phyloP scores from a whole-genome alignment of 2,888 invertebrate genomes.

The Cyclophora albipunctata region DNA sequence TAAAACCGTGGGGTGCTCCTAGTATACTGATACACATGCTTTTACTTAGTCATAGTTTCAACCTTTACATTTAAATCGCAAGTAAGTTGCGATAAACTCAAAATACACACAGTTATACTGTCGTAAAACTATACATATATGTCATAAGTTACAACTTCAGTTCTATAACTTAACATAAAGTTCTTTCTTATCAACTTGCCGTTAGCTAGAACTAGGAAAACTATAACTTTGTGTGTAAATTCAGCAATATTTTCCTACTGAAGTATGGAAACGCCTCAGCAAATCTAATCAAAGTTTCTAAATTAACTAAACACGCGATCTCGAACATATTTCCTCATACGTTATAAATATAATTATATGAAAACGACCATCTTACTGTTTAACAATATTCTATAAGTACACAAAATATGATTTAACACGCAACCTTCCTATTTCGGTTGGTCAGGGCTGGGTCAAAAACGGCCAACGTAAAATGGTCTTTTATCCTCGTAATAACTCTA shows the following conservation, averaged over 20 bases:
- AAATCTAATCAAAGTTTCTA: slow-evolving; percentile 16
- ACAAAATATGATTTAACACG: slow-evolving; percentile 47
- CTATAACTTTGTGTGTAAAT: too few relatives aligned
- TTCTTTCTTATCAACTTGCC: too few relatives aligned
- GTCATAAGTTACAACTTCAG: too few relatives aligned
- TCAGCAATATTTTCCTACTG: slow-evolving; percentile 1
- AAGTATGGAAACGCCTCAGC: background rate
- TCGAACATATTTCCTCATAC: slow-evolving; percentile 20
- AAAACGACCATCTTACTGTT: slow-evolving; percentile 30
- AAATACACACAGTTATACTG: too few relatives aligned
- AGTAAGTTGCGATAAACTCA: too few relatives aligned
- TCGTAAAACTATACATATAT: too few relatives aligned
- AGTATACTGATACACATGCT: too few relatives aligned
- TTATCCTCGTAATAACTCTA: background rate
- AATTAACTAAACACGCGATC: slow-evolving; percentile 16
- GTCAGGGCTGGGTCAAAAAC: slow-evolving; percentile 47
- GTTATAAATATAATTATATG: slow-evolving; percentile 28
- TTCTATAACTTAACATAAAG: too few relatives aligned
- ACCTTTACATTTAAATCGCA: too few relatives aligned
- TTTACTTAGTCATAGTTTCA: too few relatives aligned
- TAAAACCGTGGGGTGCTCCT: too few relatives aligned
- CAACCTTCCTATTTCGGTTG: slow-evolving; percentile 53
- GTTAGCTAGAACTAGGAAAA: too few relatives aligned
- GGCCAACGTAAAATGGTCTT: slow-evolving; percentile 24
- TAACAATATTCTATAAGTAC: slow-evolving; percentile 5